Evolutionary conservation across 2,113 vertebrate species (phyloP).

Genomic region (Symphodus melops): DNA sequence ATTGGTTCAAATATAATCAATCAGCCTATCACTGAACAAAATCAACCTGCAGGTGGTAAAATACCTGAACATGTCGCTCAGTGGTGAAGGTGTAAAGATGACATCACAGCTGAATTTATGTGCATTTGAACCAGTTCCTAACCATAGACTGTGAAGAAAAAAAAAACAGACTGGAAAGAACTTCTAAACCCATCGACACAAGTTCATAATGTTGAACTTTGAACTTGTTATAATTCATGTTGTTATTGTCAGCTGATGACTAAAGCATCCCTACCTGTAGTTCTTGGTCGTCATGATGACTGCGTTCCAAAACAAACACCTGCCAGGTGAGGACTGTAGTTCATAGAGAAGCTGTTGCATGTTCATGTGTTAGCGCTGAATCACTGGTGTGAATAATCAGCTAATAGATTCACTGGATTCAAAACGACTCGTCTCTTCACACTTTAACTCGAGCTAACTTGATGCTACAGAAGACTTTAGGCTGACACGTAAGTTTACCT

Average conservation of each 20-base stretch:
- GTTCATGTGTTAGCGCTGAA: slow-evolving; percentile 51
- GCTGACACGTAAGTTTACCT: slow-evolving; percentile 65
- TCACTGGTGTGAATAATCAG: slow-evolving; percentile 66
- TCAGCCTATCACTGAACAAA: neutral
- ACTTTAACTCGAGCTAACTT: slow-evolving; percentile 20
- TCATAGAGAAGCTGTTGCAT: slow-evolving; percentile 52
- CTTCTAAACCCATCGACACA: too few relatives aligned
- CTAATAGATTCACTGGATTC: slow-evolving; percentile 67
- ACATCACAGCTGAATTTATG: neutral
- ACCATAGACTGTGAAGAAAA: too few relatives aligned
- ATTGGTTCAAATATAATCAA: neutral
- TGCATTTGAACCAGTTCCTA: neutral
- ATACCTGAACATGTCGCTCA: neutral
- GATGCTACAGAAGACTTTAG: slow-evolving; percentile 38
- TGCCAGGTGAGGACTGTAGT: slow-evolving; percentile 2
- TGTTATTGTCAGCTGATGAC: neutral
- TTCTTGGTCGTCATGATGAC: neutral
- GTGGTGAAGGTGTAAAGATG: neutral
- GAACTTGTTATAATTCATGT: too few relatives aligned
- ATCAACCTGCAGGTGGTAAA: neutral
- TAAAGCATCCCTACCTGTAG: slow-evolving; percentile 10
- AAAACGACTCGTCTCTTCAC: slow-evolving; percentile 34
- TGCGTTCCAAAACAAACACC: neutral
- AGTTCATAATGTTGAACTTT: too few relatives aligned
- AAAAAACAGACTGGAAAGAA: too few relatives aligned